Base-by-base conservation (phyloP, 2,888 invertebrate species). In the Dysmachus trigonus region DNA sequence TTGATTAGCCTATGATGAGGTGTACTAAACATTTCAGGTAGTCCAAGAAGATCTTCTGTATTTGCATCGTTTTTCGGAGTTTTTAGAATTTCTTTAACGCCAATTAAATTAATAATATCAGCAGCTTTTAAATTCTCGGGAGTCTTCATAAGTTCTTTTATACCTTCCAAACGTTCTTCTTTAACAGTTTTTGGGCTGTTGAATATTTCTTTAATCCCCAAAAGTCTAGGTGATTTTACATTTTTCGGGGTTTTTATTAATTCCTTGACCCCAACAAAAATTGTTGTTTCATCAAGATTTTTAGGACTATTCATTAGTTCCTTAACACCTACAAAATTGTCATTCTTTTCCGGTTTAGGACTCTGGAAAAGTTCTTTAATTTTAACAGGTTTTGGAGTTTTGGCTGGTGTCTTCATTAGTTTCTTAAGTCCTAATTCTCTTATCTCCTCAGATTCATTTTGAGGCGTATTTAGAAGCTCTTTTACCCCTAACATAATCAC, bases 31-130 rank as follows among this genome's bases (percentile, higher is more conserved):
- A 71, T 76, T 18, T 86, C 22, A 2, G 86, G 83, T 6, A 85
- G 71, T 41, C 72, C 76, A 62, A 86, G 27, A 10, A 87, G 35
- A 62, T 87, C 84, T 15, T 22, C 27, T 10, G 13, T 62, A 27
- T 22, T 10, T 22, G 62, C 1, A 2, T 22, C 22, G 10, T 22
- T 62, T 62, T 18, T 18, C 62, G 22, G 41, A 22, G 79, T 35
- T 13, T 76, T 81, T 27, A 27, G 2, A n/a, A 35, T 15, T 31
- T 76, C 13, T 22, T 76, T 27, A 27, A 38, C 18, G 0, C 18
- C 18, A 47, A n/a, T 18, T 47, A 47, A n/a, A 47, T 47, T 47
- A n/a, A 18, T n/a, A 1, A 18, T n/a, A 1, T 47, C n/a, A 47
- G 47, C 15, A 47, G 4, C 3, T 47, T n/a, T 47, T 47, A 47